These are phyloP conservation scores for Cynodonichthys magdalenae DNA, from an alignment of 2,797 vertebrate species.

Conservation along the genomic window DNA sequence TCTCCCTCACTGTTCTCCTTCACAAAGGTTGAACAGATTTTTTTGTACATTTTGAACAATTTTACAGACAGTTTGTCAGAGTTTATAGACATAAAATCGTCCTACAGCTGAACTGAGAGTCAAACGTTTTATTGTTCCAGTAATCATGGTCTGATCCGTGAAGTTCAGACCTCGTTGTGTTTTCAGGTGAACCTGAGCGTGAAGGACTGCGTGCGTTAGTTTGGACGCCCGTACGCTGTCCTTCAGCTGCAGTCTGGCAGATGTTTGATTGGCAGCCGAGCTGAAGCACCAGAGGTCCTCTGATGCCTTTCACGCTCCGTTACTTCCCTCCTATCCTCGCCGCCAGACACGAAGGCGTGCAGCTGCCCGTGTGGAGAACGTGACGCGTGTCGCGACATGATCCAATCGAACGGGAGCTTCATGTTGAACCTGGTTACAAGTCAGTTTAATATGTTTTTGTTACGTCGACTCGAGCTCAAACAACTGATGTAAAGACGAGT, in stretches of 20 bases:
- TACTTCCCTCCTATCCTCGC: conserved; percentile 15
- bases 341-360: not conserved
- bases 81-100: too few species aligned
- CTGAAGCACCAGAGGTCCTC: conserved; percentile 55
- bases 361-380: not conserved
- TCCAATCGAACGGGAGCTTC: not conserved
- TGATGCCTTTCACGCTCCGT: conserved; percentile 61
- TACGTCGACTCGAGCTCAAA: too few species aligned
- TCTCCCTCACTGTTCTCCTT: too few species aligned
- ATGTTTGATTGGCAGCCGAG: conserved; percentile 53
- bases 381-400: not conserved
- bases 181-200: conserved; percentile 26
- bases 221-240: not conserved
- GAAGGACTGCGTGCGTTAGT: conserved; percentile 11
- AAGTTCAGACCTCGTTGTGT: not conserved
- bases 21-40: too few species aligned
- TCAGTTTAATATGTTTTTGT: too few species aligned
- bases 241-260: conserved; percentile 40
- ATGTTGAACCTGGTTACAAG: not conserved
- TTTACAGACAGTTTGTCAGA: too few species aligned
- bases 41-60: too few species aligned
- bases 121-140: not conserved
- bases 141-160: not conserved
- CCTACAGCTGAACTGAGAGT: too few species aligned
- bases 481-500: too few species aligned